Base-by-base conservation (phyloP, 2,797 vertebrate genomes). In the Spea hammondii region DNA sequence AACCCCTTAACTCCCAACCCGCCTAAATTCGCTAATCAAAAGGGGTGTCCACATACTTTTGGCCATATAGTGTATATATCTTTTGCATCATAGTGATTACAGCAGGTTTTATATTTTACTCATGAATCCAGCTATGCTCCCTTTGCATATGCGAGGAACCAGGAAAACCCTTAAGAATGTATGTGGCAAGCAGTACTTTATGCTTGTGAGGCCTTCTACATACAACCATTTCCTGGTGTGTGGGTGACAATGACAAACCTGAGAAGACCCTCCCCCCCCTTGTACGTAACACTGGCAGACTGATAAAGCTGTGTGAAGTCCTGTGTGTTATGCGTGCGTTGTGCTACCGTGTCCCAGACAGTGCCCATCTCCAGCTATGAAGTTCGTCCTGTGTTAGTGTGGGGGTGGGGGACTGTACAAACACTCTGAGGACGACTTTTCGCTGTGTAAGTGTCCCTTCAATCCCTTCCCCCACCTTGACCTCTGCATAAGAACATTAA, bases 401-500 rank as follows among this genome's bases (percentile, higher is more conserved):
- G 32, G 32, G 32, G 32, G 59, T 62, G 59, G 59, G 4, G 12
- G 9, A 3, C 14, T 17, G 6, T 5, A 44, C 13, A 46, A 59
- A 59, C 5, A 72, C 55, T 6, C 8, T 57, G 11, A 72, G 55
- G 70, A 62, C 60, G 45, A 10, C 54, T 44, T 17, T 71, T 1
- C 67, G 32, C 11, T 53, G 50, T 9, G 51, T 5, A 2, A 55
- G 48, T 70, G 48, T 17, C 64, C 5, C 9, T 8, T n/a, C 6
- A 46, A 17, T 10, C 70, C 70, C 70, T 46, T 70, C 70, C 70
- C 70, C 14, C 59, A n/a, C 53, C 45, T n/a, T 72, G 12, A 13
- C 46, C 12, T 12, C 17, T 57, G 10, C 14, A n/a, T 57, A 47
- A 72, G 70, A 72, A 72, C 44, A 55, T 32, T 46, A 46, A 11